Base-by-base conservation (phyloP, 1,140 invertebrate species). In the Drosophila pachea region DNA sequence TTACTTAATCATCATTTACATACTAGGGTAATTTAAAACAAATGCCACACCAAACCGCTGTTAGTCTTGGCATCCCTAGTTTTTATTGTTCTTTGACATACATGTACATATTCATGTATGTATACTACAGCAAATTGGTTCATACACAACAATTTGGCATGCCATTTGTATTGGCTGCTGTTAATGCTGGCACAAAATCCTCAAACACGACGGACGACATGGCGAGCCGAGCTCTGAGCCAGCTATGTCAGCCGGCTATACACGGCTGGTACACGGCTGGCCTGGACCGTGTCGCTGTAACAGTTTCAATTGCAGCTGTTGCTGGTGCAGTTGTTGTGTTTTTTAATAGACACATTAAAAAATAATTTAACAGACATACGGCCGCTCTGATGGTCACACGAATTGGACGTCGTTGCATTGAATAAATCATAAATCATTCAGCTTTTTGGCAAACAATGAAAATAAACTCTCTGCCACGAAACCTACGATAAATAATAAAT, bases 351-450 rank as follows among this genome's bases (percentile, higher is more conserved):
- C 76, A 78, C 81, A 83, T 83, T 83, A 83, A 83, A 83, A 83
- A 83, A 83, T 83, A 83, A 83, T 83, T 83, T 84, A 83, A 84
- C 79, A 73, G 65, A 69, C 72, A 78, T 70, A 69, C 68, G 47
- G 53, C 32, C 54, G 62, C 48, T 58, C 47, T 52, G 66, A 58
- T 60, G 61, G 49, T 67, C 68, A 67, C 52, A 67, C 56, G 61
- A 71, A 60, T 43, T 66, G 54, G 62, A 7, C 64, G 59, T 53
- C 73, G 67, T 53, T 73, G 68, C 66, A 83, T 83, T 79, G 79
- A 83, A 83, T 83, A 83, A 83, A 79, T 83, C 79, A 83, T 83
- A 83, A 83, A 83, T 83, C 79, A 83, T 83, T 83, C 79, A 79
- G 65, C 76, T 78, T 76, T 78, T 60, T 77, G 65, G 65, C 75